A percentile compares a stretch with the other conserved stretches of the same genome.
phyloP scores from a whole-genome alignment of 2,113 vertebrate genomes.

The Motacilla alba region DNA sequence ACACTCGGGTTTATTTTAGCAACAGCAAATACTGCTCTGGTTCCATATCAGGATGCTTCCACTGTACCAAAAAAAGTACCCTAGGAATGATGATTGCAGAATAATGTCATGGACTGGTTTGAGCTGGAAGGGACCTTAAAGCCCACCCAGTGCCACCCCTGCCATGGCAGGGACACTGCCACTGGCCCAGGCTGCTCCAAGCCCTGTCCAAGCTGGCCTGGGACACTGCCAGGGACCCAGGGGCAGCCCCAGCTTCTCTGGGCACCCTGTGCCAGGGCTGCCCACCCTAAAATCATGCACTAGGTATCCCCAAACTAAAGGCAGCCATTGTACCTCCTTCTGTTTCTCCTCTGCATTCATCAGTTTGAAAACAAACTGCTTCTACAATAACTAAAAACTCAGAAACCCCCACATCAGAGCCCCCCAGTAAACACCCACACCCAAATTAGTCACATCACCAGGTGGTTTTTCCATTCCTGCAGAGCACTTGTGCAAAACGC shows the following conservation, averaged over 20 bases:
- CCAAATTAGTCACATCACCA: background rate
- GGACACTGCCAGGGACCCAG: background rate
- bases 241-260: background rate
- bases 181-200: background rate
- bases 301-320: background rate
- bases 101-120: background rate
- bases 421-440: background rate
- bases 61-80: background rate
- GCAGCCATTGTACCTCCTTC: background rate
- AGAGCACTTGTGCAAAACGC: background rate
- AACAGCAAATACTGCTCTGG: background rate
- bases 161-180: background rate
- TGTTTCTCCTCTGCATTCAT: background rate
- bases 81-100: background rate
- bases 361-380: background rate
- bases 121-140: background rate
- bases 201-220: fast-evolving
- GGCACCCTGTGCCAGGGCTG: background rate
- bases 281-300: background rate
- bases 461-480: background rate
- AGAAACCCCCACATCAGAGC: fast-evolving
- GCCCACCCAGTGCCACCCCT: fast-evolving
- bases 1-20: background rate
- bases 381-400: background rate
- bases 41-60: background rate